Evolutionary conservation across 2,888 invertebrate genomes (phyloP).

Genomic region (Alcis repandata): DNA sequence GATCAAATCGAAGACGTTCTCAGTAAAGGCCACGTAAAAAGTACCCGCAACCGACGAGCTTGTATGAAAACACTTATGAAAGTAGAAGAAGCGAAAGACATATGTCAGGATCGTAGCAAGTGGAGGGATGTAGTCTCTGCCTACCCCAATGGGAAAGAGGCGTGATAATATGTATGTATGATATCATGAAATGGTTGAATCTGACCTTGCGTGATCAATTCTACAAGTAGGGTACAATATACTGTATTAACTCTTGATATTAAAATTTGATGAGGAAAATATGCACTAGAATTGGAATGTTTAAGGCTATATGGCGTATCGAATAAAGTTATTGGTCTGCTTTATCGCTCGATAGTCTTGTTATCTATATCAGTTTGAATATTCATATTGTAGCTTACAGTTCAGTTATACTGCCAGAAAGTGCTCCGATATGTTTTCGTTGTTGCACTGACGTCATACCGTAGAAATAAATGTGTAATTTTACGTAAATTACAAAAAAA

Average conservation of each 20-base stretch:
- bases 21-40: no score
- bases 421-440: conserved; percentile 11
- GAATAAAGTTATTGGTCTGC: conserved; percentile 19
- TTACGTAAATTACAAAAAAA: background rate
- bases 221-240: no score
- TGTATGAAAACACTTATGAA: no score
- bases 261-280: background rate
- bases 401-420: conserved; percentile 1
- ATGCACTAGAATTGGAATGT: background rate
- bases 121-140: no score
- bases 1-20: no score
- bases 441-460: conserved; percentile 12
- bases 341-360: conserved; percentile 26
- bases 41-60: no score
- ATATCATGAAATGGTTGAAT: no score
- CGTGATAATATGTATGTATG: no score
- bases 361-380: conserved; percentile 30
- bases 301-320: background rate
- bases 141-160: no score
- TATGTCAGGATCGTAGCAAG: no score
- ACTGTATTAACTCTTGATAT: background rate
- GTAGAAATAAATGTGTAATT: conserved; percentile 3
- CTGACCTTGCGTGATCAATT: no score
- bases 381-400: conserved; percentile 4
- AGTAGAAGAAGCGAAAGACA: no score